phyloP scores from a whole-genome alignment of 2,888 invertebrate species.

The Papilio gigon region DNA sequence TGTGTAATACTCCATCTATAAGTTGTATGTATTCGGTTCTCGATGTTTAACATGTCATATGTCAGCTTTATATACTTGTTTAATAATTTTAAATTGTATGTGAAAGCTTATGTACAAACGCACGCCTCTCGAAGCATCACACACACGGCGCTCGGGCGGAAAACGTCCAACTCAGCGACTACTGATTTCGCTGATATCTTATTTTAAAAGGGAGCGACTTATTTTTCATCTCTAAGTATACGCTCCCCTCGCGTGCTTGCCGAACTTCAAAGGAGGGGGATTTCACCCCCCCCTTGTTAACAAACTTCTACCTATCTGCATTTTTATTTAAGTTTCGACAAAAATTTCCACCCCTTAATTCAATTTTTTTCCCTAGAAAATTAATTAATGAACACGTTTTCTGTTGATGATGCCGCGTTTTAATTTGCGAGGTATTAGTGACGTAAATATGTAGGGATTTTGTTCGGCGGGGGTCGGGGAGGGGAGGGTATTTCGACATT shows the following conservation, averaged over 20 bases:
- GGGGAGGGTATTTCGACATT: conserved; percentile 35
- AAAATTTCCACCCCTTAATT: conserved; percentile 74
- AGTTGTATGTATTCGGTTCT: too few relatives aligned
- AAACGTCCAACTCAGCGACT: conserved; percentile 58
- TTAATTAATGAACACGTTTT: conserved; percentile 64
- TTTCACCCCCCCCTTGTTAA: conserved; percentile 61
- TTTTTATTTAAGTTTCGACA: conserved; percentile 80
- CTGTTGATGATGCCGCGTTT: conserved; percentile 58
- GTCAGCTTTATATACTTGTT: too few relatives aligned
- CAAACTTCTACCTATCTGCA: conserved; percentile 67
- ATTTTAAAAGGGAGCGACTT: conserved; percentile 58
- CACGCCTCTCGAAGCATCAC: too few relatives aligned
- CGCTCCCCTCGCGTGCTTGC: conserved; percentile 53
- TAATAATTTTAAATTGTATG: too few relatives aligned
- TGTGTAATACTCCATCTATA: too few relatives aligned
- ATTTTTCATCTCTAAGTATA: conserved; percentile 62
- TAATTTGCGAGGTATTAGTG: conserved; percentile 53
- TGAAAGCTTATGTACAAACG: too few relatives aligned
- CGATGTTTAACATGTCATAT: too few relatives aligned
- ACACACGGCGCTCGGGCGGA: conserved; percentile 46
- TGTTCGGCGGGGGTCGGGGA: conserved; percentile 20
- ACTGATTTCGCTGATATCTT: conserved; percentile 62
- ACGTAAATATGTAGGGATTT: conserved; percentile 47
- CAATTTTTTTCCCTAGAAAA: conserved; percentile 61
- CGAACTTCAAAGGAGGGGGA: conserved; percentile 69